Base-by-base conservation (phyloP, 2,113 vertebrate species). In the Zosterops borbonicus region DNA sequence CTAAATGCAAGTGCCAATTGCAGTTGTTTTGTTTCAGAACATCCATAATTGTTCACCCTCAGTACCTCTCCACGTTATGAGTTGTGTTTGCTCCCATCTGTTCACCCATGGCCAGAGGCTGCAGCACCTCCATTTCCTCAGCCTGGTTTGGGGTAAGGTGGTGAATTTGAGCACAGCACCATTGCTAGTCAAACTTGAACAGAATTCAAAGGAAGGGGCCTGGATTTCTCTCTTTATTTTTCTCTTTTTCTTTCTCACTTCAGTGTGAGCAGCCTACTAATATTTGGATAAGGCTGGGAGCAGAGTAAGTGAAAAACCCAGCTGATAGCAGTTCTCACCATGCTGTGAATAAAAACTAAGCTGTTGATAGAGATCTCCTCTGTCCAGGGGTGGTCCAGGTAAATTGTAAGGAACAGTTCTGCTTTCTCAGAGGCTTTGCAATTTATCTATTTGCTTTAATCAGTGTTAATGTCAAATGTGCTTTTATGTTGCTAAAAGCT, bases 351-450 rank as follows among this genome's bases (percentile, higher is more conserved):
- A 59, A 81, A 86, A 90, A 41, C 47, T 28, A 81, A 96, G 74
- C 89, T 85, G 80, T 56, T 90, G 95, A 94, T 97, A 94, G 3
- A 93, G 85, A 94, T 97, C 92, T 92, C 14, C 75, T 84, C 73
- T 90, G 73, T 81, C 87, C 84, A 53, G 82, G 64, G 79, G 82
- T 93, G 94, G 70, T 88, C 86, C 50, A 44, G 47, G 89, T 65
- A 90, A 82, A 76, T 79, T 29, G 71, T 74, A 79, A 87, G 68
- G 65, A 91, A n/a, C 46, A 39, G 8, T 53, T 60, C 64, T 46
- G 33, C 76, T 73, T 55, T 55, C 31, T 74, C n/a, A n/a, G 69
- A 56, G 83, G 19, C 55, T 47, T 82, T 69, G 25, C 77, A 24
- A 62, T 93, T 93, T 82, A 56, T 87, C 83, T 67, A 9, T 81